Conservation (phyloP, 1,140 invertebrate species). For the Drosophila elegans region DNA sequence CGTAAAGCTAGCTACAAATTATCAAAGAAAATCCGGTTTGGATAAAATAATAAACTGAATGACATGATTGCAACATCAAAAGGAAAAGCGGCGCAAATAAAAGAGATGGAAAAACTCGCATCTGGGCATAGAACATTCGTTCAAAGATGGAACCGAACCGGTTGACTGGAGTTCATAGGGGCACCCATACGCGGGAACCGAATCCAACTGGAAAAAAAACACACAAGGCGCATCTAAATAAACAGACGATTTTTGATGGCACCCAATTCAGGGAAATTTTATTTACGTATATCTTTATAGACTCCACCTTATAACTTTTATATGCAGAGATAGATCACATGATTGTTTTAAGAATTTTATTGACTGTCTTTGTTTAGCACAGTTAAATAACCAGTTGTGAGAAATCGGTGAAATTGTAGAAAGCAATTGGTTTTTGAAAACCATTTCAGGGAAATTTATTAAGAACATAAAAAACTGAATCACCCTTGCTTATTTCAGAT, state of each 20-base stretch:
- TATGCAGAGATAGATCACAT: constrained; percentile 10
- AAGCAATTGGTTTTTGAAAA: background rate
- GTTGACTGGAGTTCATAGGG: constrained; percentile 59
- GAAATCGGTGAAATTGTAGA: background rate
- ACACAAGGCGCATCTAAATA: constrained; percentile 16
- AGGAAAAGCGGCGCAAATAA: constrained; percentile 48
- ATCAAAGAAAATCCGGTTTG: constrained; percentile 68
- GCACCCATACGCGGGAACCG: constrained; percentile 43
- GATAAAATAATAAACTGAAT: constrained; percentile 29
- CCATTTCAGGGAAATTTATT: background rate
- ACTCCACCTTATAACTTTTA: constrained; percentile 14
- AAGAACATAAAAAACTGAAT: no score
- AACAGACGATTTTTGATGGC: constrained; percentile 24
- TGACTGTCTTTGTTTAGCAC: background rate
- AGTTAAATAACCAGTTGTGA: constrained; percentile 5
- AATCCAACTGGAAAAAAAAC: constrained; percentile 19
- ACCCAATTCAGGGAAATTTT: constrained; percentile 23
- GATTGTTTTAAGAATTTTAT: constrained; percentile 6
- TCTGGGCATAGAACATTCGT: constrained; percentile 38
- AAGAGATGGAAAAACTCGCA: constrained; percentile 32
- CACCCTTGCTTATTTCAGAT: no score
- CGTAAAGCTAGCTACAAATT: constrained; percentile 24
- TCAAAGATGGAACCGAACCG: constrained; percentile 36
- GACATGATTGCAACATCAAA: constrained; percentile 73
- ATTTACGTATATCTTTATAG: constrained; percentile 2